phyloP scores from a whole-genome alignment of 1,140 invertebrate genomes.

The Hycleus cichorii region DNA sequence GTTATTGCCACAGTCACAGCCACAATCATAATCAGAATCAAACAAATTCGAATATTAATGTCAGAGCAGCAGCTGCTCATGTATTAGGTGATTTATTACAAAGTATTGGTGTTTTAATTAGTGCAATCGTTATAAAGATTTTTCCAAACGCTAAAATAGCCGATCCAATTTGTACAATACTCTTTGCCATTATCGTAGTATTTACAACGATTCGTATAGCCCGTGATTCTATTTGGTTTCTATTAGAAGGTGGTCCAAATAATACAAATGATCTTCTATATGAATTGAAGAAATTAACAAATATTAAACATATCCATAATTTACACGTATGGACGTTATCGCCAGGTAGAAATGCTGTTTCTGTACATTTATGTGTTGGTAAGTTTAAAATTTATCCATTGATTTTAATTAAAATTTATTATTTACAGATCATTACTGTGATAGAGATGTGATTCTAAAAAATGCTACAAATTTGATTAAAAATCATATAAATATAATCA shows the following conservation, averaged over 20 bases:
- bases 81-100: constrained; percentile 88
- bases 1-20: constrained; percentile 45
- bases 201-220: constrained; percentile 70
- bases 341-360: constrained; percentile 59
- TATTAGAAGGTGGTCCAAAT: constrained; percentile 75
- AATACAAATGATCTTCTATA: constrained; percentile 45
- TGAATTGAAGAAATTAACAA: constrained; percentile 52
- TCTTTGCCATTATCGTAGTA: constrained; percentile 80
- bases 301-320: constrained; percentile 70
- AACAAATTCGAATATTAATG: constrained; percentile 68
- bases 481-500: constrained; percentile 49
- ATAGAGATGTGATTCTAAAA: constrained; percentile 47
- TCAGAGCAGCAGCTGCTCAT: constrained; percentile 85
- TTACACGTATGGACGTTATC: constrained; percentile 76
- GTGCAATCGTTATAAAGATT: constrained; percentile 37
- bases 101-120: constrained; percentile 43
- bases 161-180: constrained; percentile 83
- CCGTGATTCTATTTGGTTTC: constrained; percentile 63
- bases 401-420: neutral
- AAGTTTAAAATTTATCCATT: constrained; percentile 26
- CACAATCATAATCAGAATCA: constrained; percentile 17
- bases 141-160: constrained; percentile 69
- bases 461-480: constrained; percentile 47
- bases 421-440: constrained; percentile 44
- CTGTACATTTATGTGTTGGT: constrained; percentile 72